phyloP scores from a whole-genome alignment of 1,140 invertebrate genomes.

The Galleria mellonella region DNA sequence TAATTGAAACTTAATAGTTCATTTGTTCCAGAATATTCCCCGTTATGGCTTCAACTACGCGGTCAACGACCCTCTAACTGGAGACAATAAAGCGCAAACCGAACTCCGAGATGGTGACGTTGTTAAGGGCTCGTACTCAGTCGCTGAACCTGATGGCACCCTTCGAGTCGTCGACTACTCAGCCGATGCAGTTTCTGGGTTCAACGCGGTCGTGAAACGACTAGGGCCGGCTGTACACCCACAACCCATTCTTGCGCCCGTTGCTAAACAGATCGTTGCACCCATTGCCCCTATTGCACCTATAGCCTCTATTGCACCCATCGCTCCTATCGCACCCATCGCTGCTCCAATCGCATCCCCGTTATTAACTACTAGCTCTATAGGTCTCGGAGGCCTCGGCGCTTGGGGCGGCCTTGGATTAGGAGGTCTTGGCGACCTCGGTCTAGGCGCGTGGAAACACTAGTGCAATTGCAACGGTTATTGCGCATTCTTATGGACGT shows the following conservation, averaged over 20 bases:
- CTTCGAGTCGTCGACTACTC: constrained; percentile 75
- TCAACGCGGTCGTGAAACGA: constrained; percentile 72
- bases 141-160: constrained; percentile 76
- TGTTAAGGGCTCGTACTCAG: constrained; percentile 74
- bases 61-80: constrained; percentile 77
- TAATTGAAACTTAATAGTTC: too few species aligned
- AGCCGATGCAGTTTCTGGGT: constrained; percentile 69
- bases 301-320: constrained; percentile 2
- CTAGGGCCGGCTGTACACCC: constrained; percentile 70
- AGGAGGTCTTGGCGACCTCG: neutral
- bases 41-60: constrained; percentile 79
- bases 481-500: neutral
- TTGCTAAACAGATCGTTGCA: constrained; percentile 12
- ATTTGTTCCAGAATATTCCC: constrained; percentile 36
- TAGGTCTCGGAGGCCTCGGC: constrained; percentile 4
- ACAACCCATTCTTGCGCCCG: constrained; percentile 17
- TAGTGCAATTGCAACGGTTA: neutral
- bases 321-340: constrained; percentile 4
- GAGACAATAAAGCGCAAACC: constrained; percentile 78
- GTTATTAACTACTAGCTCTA: neutral
- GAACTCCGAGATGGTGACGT: constrained; percentile 76
- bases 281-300: constrained; percentile 14
- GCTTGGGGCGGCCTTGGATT: constrained; percentile 9
- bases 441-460: constrained; percentile 2
- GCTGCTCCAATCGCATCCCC: constrained; percentile 1